A percentile compares a stretch with the other conserved stretches of the same genome.
phyloP scores from a whole-genome alignment of 2,888 invertebrate species.

The Pristionchus exspectatus region DNA sequence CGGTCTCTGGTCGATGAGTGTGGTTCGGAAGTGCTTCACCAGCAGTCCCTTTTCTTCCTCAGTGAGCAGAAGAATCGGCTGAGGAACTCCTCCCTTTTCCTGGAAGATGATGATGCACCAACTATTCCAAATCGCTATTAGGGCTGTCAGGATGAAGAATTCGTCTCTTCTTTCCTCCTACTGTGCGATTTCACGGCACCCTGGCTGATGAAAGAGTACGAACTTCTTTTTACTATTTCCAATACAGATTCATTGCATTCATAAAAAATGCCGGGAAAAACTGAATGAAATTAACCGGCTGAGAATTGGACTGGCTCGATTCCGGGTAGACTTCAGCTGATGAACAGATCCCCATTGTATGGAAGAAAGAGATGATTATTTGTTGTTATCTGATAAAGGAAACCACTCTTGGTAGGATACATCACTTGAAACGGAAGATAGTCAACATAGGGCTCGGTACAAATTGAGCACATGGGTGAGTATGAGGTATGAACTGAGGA shows the following conservation, averaged over 20 bases:
- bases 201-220: too few relatives aligned
- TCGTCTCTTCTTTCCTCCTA: too few relatives aligned
- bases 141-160: too few relatives aligned
- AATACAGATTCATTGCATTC: neutral
- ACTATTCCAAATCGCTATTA: too few relatives aligned
- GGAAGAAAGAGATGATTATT: too few relatives aligned
- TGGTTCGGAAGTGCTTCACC: constrained; percentile 52
- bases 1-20: constrained; percentile 56
- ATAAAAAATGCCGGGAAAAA: too few relatives aligned
- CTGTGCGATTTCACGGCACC: too few relatives aligned
- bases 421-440: neutral
- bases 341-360: neutral
- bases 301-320: neutral
- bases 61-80: neutral
- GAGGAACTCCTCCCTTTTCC: constrained; percentile 30
- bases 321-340: constrained; percentile 10
- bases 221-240: too few relatives aligned
- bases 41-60: constrained; percentile 41
- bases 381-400: too few relatives aligned
- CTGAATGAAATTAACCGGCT: neutral
- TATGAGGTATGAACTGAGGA: too few relatives aligned
- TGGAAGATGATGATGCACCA: neutral
- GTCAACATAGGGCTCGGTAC: neutral
- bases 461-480: neutral
- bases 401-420: neutral